phyloP scores from a whole-genome alignment of 2,888 invertebrate species.

The Tridacna crocea region DNA sequence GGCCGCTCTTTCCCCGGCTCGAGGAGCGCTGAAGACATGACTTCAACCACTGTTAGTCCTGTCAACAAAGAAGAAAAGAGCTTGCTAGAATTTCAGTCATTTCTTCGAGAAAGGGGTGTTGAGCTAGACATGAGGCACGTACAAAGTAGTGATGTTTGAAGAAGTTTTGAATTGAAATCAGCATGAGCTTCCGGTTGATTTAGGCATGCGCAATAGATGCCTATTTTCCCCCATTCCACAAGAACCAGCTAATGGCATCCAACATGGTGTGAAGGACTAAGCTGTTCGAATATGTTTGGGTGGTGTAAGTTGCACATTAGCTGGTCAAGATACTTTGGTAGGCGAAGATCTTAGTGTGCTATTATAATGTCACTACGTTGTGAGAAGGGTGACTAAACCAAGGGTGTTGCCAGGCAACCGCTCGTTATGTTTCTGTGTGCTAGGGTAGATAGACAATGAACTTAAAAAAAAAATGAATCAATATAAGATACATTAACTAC shows the following conservation, averaged over 20 bases:
- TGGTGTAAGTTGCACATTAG: neutral
- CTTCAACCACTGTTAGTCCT: conserved; percentile 44
- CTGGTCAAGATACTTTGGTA: neutral
- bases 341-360: too few species aligned
- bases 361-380: neutral
- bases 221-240: conserved; percentile 10
- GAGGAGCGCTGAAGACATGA: conserved; percentile 57
- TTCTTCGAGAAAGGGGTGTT: conserved; percentile 76
- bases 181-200: neutral
- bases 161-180: neutral
- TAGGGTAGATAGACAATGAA: neutral
- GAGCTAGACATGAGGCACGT: conserved; percentile 78
- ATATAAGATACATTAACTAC: too few species aligned
- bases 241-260: conserved; percentile 21
- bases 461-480: too few species aligned
- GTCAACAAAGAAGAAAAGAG: conserved; percentile 73
- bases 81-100: conserved; percentile 77
- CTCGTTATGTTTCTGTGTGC: conserved; percentile 6
- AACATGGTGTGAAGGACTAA: neutral
- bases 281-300: neutral
- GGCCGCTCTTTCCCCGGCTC: conserved; percentile 18
- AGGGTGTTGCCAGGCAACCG: conserved; percentile 18
- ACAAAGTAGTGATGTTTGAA: conserved; percentile 79
- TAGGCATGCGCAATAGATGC: conserved; percentile 15
- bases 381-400: neutral